Conservation (phyloP, 2,888 invertebrate genomes). For the Hypomecis atomaria region DNA sequence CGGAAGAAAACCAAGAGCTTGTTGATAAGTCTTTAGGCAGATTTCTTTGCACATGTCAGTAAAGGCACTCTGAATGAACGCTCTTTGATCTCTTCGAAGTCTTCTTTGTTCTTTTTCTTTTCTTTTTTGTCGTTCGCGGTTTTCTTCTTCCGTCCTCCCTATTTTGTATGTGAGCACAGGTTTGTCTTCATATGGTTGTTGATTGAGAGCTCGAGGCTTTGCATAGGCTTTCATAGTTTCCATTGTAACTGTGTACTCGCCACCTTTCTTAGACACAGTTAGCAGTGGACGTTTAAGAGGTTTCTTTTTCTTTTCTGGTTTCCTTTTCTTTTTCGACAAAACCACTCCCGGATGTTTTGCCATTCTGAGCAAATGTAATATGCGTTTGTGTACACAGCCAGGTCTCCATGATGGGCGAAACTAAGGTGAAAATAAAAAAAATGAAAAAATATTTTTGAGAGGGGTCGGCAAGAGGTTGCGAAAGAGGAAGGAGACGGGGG, state of each 20-base stretch:
- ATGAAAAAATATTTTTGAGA: slow-evolving; percentile 18
- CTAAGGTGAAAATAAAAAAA: slow-evolving; percentile 63
- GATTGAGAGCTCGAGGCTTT: slow-evolving; percentile 67
- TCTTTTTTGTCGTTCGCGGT: slow-evolving; percentile 64
- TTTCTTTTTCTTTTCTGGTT: slow-evolving; percentile 58
- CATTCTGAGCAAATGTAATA: slow-evolving; percentile 67
- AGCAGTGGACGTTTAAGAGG: slow-evolving; percentile 71
- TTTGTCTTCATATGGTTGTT: slow-evolving; percentile 77
- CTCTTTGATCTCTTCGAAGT: slow-evolving; percentile 70
- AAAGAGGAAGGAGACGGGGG: too few species aligned
- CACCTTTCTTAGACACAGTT: slow-evolving; percentile 72
- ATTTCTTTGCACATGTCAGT: slow-evolving; percentile 75
- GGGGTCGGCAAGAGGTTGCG: too few species aligned
- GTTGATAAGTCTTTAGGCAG: slow-evolving; percentile 76
- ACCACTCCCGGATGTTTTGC: slow-evolving; percentile 69
- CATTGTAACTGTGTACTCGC: slow-evolving; percentile 76
- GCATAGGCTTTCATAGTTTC: slow-evolving; percentile 73
- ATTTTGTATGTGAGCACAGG: slow-evolving; percentile 69
- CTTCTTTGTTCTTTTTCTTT: slow-evolving; percentile 69
- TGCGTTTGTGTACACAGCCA: slow-evolving; percentile 74
- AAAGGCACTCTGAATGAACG: slow-evolving; percentile 74
- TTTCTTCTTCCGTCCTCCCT: slow-evolving; percentile 77
- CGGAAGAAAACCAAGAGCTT: slow-evolving; percentile 72
- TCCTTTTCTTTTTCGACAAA: slow-evolving; percentile 67
- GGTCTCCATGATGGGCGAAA: slow-evolving; percentile 77